phyloP scores from a whole-genome alignment of 1,140 invertebrate genomes.

The Nasonia vitripennis region DNA sequence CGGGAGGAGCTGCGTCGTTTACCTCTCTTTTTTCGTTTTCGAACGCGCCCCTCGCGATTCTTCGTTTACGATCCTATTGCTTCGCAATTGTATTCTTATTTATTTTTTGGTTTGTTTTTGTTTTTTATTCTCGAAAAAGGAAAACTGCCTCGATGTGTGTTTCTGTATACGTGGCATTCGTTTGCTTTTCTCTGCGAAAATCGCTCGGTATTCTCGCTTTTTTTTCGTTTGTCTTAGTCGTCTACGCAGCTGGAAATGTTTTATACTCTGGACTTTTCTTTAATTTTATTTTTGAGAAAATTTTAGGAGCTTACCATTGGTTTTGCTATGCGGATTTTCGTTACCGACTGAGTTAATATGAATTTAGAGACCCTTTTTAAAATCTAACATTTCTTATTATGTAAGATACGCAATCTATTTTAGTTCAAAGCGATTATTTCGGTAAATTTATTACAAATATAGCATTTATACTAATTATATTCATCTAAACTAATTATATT shows the following conservation, averaged over 20 bases:
- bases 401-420: neutral
- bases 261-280: neutral
- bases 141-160: slow-evolving; percentile 2
- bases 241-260: slow-evolving; percentile 26
- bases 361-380: neutral
- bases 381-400: neutral
- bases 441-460: neutral
- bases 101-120: slow-evolving; percentile 8
- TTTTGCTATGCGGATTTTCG: neutral
- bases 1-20: neutral
- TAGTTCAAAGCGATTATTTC: slow-evolving; percentile 20
- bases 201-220: neutral
- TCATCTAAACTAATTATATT: neutral
- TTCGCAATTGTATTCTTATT: slow-evolving; percentile 43
- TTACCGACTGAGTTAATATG: slow-evolving; percentile 11
- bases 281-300: neutral
- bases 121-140: slow-evolving; percentile 4
- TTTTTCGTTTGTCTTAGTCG: neutral
- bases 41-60: neutral
- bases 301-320: neutral
- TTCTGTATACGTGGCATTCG: slow-evolving; percentile 11
- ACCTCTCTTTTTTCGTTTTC: slow-evolving; percentile 1
- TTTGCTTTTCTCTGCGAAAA: neutral
- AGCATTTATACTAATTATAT: neutral
- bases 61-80: slow-evolving; percentile 37